Base-by-base conservation (phyloP, 2,888 invertebrate genomes). In the Rhorus exstirpatorius region DNA sequence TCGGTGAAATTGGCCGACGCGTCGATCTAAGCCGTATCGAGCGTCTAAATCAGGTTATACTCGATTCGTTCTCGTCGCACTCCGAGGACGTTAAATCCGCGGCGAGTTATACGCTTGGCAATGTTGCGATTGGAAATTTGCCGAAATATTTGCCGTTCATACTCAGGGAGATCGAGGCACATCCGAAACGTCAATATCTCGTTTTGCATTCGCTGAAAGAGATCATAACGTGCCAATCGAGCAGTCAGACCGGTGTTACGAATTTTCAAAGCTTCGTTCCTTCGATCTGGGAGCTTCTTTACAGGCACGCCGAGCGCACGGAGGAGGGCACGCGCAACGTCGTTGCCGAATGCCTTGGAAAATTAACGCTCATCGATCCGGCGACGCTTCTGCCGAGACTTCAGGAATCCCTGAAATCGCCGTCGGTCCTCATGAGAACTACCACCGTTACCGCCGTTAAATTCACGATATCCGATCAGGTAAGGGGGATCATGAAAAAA, bases 311-410 rank as follows among this genome's bases (percentile, higher is more conserved):
- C 89, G 98, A 99, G 93, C 99, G 99, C 91, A 96, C 96, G 0
- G 99, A 99, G 93, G 99, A 99, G 93, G 99, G 99, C 49, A 99
- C 99, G 6, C 95, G 99, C 81, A 99, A 99, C 93, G 99, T 99
- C 3, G 99, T 99, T 1, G 98, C 99, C 0, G 99, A 99, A 93
- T 99, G 99, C 93, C 95, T 99, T 85, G 99, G 97, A 78, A 99
- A 99, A 94, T 94, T 99, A 77, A 99, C 99, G 44, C 94, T 99
- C 67, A 96, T 99, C 78, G 98, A 99, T 93, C 99, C 99, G 0
- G 95, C 95, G 72, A 96, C 96, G 84, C 94, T 99, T 71, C 93
- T 99, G 87, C 97, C 98, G n/a, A 96, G 97, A 88, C 94, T 99
- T 80, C 97, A 98, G 90, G 95, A 96, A 86, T 97, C 97, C 70